These are phyloP conservation scores for Thymelicus sylvestris DNA, from an alignment of 2,888 invertebrate genomes.

Conservation along the genomic window DNA sequence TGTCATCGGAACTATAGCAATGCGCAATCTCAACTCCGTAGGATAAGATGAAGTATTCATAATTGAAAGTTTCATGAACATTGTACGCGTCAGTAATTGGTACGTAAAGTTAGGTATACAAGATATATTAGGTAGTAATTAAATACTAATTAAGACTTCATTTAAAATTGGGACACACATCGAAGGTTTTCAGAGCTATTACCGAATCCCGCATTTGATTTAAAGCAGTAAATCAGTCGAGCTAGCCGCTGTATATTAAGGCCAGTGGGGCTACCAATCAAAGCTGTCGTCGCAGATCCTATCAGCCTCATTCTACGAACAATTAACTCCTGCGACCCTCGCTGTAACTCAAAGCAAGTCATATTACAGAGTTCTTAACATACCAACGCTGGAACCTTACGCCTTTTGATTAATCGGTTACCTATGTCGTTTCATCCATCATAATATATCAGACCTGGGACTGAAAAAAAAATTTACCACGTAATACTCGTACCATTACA, in stretches of 20 bases:
- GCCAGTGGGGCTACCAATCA: constrained; percentile 39
- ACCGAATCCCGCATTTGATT: constrained; percentile 18
- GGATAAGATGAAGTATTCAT: too few relatives aligned
- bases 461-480: background rate
- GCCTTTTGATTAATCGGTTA: background rate
- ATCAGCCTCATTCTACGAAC: constrained; percentile 41
- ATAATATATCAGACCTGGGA: background rate
- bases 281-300: constrained; percentile 40
- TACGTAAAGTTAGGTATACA: too few relatives aligned
- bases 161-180: background rate
- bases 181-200: background rate
- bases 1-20: too few relatives aligned
- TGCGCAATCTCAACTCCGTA: too few relatives aligned
- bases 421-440: background rate
- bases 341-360: constrained; percentile 2
- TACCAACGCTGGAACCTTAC: background rate
- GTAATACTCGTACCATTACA: background rate
- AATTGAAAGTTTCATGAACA: too few relatives aligned
- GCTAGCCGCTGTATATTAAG: constrained; percentile 21
- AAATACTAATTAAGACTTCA: background rate
- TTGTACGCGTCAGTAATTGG: too few relatives aligned
- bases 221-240: constrained; percentile 19
- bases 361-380: constrained; percentile 2
- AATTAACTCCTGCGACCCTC: constrained; percentile 39
- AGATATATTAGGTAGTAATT: too few relatives aligned